These are phyloP conservation scores for Epistrophe grossulariae DNA, from an alignment of 2,888 invertebrate genomes.

Conservation along the genomic window DNA sequence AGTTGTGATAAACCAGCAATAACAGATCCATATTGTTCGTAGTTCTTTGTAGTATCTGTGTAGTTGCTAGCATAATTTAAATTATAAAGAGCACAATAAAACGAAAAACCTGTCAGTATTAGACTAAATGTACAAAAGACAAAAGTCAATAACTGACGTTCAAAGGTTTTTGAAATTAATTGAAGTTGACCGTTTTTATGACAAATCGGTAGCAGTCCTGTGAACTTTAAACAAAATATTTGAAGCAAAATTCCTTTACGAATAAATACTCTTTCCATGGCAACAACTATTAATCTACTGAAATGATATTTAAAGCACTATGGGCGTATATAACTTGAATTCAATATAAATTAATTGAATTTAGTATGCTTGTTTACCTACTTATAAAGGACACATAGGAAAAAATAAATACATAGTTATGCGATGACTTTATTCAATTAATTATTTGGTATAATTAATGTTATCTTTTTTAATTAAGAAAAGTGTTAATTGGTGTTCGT, in stretches of 20 bases:
- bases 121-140: neutral
- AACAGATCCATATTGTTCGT: neutral
- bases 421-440: no score
- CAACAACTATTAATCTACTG: no score
- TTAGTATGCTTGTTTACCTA: no score
- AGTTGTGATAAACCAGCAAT: neutral
- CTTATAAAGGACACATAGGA: no score
- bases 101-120: neutral
- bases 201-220: neutral
- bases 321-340: no score
- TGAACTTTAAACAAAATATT: neutral
- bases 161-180: neutral
- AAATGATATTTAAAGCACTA: neutral
- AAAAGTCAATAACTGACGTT: neutral
- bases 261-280: neutral
- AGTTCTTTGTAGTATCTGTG: neutral
- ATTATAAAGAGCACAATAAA: neutral
- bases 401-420: no score
- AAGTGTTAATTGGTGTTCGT: no score
- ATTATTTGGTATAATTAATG: no score
- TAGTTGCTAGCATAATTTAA: neutral
- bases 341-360: no score
- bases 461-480: no score
- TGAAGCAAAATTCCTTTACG: slow-evolving; percentile 3
- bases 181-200: neutral